These are phyloP conservation scores for Enteromius treurensis DNA, from an alignment of 2,797 vertebrate genomes.

Conservation along the genomic window DNA sequence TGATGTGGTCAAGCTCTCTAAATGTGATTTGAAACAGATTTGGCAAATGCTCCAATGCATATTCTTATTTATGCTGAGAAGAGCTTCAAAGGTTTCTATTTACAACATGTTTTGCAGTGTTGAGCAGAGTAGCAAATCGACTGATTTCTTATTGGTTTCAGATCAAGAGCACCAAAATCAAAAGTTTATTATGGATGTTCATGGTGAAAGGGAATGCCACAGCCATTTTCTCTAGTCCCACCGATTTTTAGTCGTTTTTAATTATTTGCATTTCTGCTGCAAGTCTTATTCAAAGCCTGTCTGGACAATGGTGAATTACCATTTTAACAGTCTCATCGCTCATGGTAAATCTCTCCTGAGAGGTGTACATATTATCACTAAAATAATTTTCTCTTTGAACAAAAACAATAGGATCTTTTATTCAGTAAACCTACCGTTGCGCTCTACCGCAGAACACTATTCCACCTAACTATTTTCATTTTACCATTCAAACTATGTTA, in stretches of 20 bases:
- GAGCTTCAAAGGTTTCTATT: not conserved
- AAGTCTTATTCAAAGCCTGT: not conserved
- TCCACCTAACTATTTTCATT: not conserved
- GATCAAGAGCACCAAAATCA: not conserved
- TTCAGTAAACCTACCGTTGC: not conserved
- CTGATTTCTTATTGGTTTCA: not conserved
- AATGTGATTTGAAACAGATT: not conserved
- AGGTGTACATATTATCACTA: not conserved
- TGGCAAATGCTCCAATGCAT: not conserved
- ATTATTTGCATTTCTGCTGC: not conserved
- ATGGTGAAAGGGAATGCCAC: not conserved
- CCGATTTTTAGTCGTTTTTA: not conserved
- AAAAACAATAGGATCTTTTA: not conserved
- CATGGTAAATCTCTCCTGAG: not conserved
- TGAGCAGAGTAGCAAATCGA: not conserved
- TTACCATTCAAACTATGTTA: not conserved
- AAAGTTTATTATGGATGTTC: not conserved
- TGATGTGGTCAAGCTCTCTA: not conserved
- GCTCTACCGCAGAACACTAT: not conserved
- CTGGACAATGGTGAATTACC: not conserved
- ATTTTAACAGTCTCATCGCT: not conserved
- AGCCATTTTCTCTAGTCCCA: not conserved
- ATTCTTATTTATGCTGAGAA: not conserved
- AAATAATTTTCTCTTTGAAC: not conserved
- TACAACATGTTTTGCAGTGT: not conserved